These are phyloP conservation scores for Xestoiulus laeticollis DNA, from an alignment of 2,888 invertebrate species.

Conservation along the genomic window DNA sequence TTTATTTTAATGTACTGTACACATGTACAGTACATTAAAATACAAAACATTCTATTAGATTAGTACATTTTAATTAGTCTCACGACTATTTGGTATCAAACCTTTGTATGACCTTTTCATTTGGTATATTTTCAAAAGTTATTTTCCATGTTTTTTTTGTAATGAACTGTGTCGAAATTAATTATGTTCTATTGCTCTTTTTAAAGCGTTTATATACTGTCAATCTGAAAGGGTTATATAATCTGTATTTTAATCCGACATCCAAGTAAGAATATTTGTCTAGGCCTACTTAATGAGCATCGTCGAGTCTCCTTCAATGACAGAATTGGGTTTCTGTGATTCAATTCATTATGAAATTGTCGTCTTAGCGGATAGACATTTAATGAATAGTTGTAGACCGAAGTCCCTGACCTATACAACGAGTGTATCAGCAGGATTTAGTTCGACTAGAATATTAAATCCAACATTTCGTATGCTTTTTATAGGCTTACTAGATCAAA, in stretches of 20 bases:
- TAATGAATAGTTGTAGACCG: slow-evolving; percentile 34
- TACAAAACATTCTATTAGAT: too few relatives aligned
- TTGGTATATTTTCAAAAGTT: too few relatives aligned
- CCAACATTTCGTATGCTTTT: background rate
- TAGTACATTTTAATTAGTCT: too few relatives aligned
- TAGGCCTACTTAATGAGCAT: background rate
- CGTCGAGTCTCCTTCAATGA: background rate
- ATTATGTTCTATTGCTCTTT: background rate
- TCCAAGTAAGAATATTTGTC: too few relatives aligned
- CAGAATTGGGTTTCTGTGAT: slow-evolving; percentile 25
- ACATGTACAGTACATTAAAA: too few relatives aligned
- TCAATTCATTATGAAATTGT: slow-evolving; percentile 29
- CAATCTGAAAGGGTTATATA: background rate
- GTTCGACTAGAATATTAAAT: background rate
- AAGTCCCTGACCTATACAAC: slow-evolving; percentile 15
- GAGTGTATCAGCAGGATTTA: slow-evolving; percentile 29
- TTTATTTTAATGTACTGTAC: too few relatives aligned
- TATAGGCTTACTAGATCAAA: background rate
- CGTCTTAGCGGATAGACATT: slow-evolving; percentile 12
- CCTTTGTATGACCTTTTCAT: too few relatives aligned
- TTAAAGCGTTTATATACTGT: too few relatives aligned
- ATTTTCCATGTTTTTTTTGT: too few relatives aligned
- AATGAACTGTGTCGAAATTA: background rate
- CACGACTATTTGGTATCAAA: too few relatives aligned
- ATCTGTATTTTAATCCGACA: background rate